A percentile compares a stretch with the other conserved stretches of the same genome.
Evolutionary conservation across 2,888 invertebrate genomes (phyloP).

Genomic region (Pachydiplax longipennis): DNA sequence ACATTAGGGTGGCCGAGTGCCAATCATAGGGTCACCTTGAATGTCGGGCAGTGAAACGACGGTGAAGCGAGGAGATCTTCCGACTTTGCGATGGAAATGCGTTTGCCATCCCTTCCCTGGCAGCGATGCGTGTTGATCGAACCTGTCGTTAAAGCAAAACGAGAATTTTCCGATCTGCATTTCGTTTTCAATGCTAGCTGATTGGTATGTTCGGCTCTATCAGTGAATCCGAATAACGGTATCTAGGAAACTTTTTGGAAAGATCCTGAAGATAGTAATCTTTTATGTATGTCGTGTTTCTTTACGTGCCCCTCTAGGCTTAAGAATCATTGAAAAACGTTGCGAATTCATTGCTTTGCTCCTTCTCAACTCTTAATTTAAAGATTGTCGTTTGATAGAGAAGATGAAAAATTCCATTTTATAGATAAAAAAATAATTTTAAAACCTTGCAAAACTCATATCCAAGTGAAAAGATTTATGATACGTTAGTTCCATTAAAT

Average conservation of each 20-base stretch:
- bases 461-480: too few relatives aligned
- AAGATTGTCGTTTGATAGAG: too few relatives aligned
- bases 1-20: neutral
- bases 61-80: neutral
- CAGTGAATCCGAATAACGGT: neutral
- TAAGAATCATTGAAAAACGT: too few relatives aligned
- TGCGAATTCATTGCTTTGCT: too few relatives aligned
- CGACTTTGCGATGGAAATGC: neutral
- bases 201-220: neutral
- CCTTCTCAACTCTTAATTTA: too few relatives aligned
- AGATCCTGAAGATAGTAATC: too few relatives aligned
- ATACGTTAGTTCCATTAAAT: too few relatives aligned
- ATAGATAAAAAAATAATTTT: too few relatives aligned
- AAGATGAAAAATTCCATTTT: too few relatives aligned
- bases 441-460: too few relatives aligned
- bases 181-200: neutral
- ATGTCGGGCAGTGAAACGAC: neutral
- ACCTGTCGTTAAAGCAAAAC: neutral
- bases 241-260: neutral
- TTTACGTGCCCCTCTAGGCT: too few relatives aligned
- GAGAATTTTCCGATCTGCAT: neutral
- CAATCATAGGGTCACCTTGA: conserved; percentile 30
- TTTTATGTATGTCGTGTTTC: too few relatives aligned
- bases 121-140: neutral
- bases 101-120: neutral